phyloP scores from a whole-genome alignment of 1,140 invertebrate genomes.

The Meteorus sp. region DNA sequence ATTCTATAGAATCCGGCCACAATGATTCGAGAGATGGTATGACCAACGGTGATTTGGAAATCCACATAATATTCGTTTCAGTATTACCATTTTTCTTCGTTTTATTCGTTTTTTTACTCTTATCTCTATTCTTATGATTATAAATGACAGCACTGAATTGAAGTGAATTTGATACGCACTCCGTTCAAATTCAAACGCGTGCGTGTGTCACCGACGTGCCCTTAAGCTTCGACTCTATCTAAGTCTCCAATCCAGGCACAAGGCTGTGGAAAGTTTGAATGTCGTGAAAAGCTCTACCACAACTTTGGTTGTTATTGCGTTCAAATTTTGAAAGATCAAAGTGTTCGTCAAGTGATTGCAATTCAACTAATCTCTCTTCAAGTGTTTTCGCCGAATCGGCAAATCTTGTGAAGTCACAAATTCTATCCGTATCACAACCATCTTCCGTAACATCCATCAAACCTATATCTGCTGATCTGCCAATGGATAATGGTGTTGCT shows the following conservation, averaged over 20 bases:
- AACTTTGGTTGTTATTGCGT: conserved; percentile 57
- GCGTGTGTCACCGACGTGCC: neutral
- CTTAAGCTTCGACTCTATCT: conserved; percentile 35
- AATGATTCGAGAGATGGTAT: too few species aligned
- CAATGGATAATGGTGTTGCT: conserved; percentile 23
- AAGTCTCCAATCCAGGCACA: conserved; percentile 71
- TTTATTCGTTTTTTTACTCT: too few species aligned
- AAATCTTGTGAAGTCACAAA: conserved; percentile 52
- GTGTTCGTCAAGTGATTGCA: conserved; percentile 54
- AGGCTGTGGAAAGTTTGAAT: conserved; percentile 72
- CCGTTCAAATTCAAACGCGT: neutral
- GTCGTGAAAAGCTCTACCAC: conserved; percentile 71
- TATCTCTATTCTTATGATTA: too few species aligned
- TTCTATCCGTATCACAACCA: conserved; percentile 44
- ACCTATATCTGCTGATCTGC: conserved; percentile 35
- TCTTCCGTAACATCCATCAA: conserved; percentile 49
- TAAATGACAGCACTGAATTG: too few species aligned
- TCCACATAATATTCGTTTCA: too few species aligned
- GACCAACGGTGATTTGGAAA: too few species aligned
- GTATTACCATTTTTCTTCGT: too few species aligned
- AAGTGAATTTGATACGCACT: too few species aligned
- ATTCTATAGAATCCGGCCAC: too few species aligned
- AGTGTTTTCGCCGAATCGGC: conserved; percentile 47
- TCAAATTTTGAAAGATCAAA: conserved; percentile 51
- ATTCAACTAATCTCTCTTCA: conserved; percentile 47